These are phyloP conservation scores for Monodelphis domestica DNA, from an alignment of 2,797 vertebrate species.

Conservation along the genomic window DNA sequence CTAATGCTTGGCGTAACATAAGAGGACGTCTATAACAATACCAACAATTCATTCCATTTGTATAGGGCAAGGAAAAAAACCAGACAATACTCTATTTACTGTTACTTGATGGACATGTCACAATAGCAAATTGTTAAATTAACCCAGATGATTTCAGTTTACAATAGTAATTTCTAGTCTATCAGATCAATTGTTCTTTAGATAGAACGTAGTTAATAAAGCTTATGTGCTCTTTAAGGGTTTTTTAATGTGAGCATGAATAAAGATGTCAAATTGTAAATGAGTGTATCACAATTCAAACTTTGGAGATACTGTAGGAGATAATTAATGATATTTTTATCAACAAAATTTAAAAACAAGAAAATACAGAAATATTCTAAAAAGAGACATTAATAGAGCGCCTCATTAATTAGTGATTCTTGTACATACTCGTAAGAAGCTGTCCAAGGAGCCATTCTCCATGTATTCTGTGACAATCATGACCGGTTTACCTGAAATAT, in stretches of 20 bases:
- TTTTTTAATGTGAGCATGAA: background rate
- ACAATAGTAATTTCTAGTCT: background rate
- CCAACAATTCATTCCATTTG: conserved; percentile 6
- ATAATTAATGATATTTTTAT: background rate
- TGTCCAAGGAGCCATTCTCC: conserved; percentile 90
- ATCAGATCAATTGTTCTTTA: background rate
- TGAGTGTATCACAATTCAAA: background rate
- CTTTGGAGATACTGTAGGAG: background rate
- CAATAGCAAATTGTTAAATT: background rate
- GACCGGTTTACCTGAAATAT: conserved; percentile 87
- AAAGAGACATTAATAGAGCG: background rate
- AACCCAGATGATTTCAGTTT: conserved; percentile 17
- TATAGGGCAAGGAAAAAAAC: background rate
- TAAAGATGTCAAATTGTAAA: background rate
- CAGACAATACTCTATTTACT: conserved; percentile 10
- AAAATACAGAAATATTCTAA: background rate
- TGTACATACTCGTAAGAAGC: conserved; percentile 87
- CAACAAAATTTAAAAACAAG: background rate
- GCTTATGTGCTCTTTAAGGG: background rate
- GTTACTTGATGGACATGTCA: conserved; percentile 4
- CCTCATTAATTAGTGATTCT: background rate
- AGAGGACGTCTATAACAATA: conserved; percentile 11
- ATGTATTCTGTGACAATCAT: conserved; percentile 91
- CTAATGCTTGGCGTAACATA: conserved; percentile 16
- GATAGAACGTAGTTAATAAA: background rate